phyloP scores from a whole-genome alignment of 2,888 invertebrate species.

The Dascillus cervinus region DNA sequence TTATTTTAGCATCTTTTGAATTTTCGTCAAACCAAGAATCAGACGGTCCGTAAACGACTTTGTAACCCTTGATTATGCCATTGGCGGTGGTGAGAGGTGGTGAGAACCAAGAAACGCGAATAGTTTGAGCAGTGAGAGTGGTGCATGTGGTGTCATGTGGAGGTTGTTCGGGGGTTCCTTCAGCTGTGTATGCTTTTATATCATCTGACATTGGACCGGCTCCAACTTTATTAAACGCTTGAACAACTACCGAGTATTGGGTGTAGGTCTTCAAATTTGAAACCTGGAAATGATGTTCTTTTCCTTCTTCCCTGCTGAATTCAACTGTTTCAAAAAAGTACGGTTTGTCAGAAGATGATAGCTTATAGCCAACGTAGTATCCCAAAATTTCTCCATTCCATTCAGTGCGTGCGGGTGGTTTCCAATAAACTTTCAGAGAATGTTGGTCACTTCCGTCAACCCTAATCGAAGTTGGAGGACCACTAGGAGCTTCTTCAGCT shows the following conservation, averaged over 20 bases:
- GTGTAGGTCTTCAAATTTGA: conserved; percentile 69
- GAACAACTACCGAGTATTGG: conserved; percentile 91
- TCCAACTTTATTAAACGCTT: conserved; percentile 91
- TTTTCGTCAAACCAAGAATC: conserved; percentile 92
- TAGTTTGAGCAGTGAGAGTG: conserved; percentile 88
- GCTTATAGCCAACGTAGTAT: conserved; percentile 85
- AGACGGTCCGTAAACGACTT: conserved; percentile 86
- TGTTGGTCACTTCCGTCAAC: conserved; percentile 85
- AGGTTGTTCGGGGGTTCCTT: conserved; percentile 87
- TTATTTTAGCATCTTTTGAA: conserved; percentile 84
- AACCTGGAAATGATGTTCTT: conserved; percentile 71
- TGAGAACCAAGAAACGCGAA: conserved; percentile 90
- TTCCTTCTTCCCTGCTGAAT: conserved; percentile 84
- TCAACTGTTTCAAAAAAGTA: conserved; percentile 88
- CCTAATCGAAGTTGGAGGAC: conserved; percentile 74
- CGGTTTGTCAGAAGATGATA: conserved; percentile 76
- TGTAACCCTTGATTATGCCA: conserved; percentile 93
- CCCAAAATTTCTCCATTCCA: conserved; percentile 91
- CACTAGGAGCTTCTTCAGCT: conserved; percentile 79
- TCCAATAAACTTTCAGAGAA: conserved; percentile 81
- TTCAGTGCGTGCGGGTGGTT: conserved; percentile 79
- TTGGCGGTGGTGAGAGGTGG: conserved; percentile 88
- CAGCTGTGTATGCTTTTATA: conserved; percentile 85
- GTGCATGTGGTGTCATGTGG: conserved; percentile 90
- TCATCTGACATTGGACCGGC: conserved; percentile 87